Conservation (phyloP, 2,888 invertebrate genomes). For the Ypsolopha scabrella region DNA sequence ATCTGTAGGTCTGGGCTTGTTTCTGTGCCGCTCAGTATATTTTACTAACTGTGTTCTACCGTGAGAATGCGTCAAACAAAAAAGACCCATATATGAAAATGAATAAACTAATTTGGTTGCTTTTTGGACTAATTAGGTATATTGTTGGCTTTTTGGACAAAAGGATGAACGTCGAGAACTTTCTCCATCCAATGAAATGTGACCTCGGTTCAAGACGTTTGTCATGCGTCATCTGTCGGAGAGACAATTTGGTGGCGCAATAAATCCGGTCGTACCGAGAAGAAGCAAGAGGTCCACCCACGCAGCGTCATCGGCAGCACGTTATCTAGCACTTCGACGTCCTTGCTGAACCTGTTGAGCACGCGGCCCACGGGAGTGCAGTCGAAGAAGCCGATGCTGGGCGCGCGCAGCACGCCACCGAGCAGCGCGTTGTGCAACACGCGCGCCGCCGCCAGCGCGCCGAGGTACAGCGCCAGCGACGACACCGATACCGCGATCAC, state of each 20-base stretch:
- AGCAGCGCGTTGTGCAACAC: constrained; percentile 76
- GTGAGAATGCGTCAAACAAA: too few relatives aligned
- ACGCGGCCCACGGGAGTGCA: constrained; percentile 84
- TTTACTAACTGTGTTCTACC: too few relatives aligned
- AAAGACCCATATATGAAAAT: too few relatives aligned
- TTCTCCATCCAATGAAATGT: too few relatives aligned
- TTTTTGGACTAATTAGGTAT: too few relatives aligned
- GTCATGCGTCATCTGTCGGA: constrained; percentile 4
- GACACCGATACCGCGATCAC: constrained; percentile 75
- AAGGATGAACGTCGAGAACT: too few relatives aligned
- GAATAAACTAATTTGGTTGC: too few relatives aligned
- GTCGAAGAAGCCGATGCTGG: constrained; percentile 81
- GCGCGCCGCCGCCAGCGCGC: constrained; percentile 73
- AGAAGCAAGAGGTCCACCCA: constrained; percentile 77
- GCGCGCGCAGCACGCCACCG: constrained; percentile 74
- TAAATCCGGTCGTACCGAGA: constrained; percentile 60
- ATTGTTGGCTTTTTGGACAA: too few relatives aligned
- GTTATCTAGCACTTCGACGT: constrained; percentile 79
- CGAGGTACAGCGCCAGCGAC: constrained; percentile 75
- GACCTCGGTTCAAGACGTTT: background rate
- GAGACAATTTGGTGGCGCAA: background rate
- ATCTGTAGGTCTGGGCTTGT: too few relatives aligned
- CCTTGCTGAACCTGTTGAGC: constrained; percentile 83
- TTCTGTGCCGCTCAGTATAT: too few relatives aligned
- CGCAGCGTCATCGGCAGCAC: constrained; percentile 78